Evolutionary conservation across 2,113 vertebrate genomes (phyloP).

Genomic region (Butorides virescens): DNA sequence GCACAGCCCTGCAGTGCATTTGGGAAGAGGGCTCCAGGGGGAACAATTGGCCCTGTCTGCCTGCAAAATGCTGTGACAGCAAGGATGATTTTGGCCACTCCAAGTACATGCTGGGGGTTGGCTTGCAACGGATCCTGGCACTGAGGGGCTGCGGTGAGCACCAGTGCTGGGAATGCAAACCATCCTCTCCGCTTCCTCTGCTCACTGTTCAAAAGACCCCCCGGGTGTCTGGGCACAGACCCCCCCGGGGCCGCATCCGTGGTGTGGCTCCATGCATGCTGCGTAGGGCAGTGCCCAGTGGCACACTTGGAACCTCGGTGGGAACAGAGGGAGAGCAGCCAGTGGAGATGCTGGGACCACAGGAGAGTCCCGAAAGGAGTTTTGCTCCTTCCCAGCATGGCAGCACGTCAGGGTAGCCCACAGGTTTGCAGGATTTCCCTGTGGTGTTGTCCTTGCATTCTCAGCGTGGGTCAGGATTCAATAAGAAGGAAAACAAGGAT

Average conservation of each 20-base stretch:
- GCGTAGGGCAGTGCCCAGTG: background rate
- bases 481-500: background rate
- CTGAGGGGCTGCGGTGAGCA: rapidly evolving
- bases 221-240: background rate
- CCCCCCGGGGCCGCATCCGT: rapidly evolving
- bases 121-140: background rate
- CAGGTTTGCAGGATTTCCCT: background rate
- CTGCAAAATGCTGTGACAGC: background rate
- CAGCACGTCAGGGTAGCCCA: background rate
- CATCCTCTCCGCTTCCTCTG: background rate
- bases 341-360: background rate
- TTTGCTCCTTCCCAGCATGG: background rate
- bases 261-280: rapidly evolving
- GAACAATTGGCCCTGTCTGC: background rate
- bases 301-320: background rate
- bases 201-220: background rate
- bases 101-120: background rate
- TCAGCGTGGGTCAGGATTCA: rapidly evolving
- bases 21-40: rapidly evolving
- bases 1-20: background rate
- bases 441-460: background rate
- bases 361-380: background rate
- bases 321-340: background rate
- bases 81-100: background rate
- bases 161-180: background rate